Conservation (phyloP, 2,113 vertebrate species). For the Lepus europaeus region DNA sequence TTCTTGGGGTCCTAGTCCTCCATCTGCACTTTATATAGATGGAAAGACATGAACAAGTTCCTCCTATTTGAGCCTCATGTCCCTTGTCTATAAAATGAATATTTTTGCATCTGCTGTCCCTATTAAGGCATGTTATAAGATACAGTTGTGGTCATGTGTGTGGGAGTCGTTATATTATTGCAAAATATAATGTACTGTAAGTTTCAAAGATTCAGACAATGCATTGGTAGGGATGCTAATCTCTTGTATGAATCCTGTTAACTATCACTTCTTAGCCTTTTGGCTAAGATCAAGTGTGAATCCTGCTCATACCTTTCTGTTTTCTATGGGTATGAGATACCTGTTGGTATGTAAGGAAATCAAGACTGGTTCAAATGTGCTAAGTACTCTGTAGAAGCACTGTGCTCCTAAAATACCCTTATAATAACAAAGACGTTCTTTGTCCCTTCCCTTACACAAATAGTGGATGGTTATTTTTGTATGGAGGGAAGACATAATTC, state of each 20-base stretch:
- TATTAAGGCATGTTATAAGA: neutral
- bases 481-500: neutral
- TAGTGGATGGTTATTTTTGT: neutral
- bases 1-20: neutral
- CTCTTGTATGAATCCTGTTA: neutral
- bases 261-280: too few species aligned
- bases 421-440: neutral
- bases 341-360: neutral
- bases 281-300: neutral
- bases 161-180: neutral
- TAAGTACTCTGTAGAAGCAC: neutral
- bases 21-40: neutral
- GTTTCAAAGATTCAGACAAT: neutral
- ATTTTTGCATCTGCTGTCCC: neutral
- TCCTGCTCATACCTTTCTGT: neutral
- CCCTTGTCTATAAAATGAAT: neutral
- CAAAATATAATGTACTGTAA: neutral
- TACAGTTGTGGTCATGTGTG: neutral
- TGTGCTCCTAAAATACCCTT: neutral
- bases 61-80: neutral
- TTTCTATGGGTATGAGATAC: neutral
- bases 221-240: neutral
- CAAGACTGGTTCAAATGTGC: neutral
- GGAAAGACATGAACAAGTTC: neutral
- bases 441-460: neutral